These are phyloP conservation scores for Plodia interpunctella DNA, from an alignment of 1,140 invertebrate genomes.

Conservation along the genomic window DNA sequence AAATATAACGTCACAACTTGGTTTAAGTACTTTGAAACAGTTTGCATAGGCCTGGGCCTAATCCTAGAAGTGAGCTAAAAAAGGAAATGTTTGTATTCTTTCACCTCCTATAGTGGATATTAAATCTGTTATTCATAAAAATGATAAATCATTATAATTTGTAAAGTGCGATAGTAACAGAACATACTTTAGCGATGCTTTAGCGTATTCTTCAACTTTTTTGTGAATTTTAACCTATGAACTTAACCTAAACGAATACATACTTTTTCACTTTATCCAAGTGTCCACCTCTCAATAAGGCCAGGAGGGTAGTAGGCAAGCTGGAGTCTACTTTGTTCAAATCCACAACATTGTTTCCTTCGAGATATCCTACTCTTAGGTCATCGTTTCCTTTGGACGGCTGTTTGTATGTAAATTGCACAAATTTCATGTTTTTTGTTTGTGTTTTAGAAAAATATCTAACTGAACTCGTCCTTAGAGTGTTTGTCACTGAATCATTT, in stretches of 20 bases:
- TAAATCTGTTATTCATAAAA: too few species aligned
- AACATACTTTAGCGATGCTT: too few species aligned
- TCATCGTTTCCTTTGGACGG: slow-evolving; percentile 20
- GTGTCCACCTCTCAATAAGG: slow-evolving; percentile 48
- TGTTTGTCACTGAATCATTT: slow-evolving; percentile 23
- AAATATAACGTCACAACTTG: too few species aligned
- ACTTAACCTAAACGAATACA: slow-evolving; percentile 24
- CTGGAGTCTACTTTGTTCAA: slow-evolving; percentile 49
- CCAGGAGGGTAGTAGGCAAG: slow-evolving; percentile 50
- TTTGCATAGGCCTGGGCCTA: too few species aligned
- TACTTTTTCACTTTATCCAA: slow-evolving; percentile 57
- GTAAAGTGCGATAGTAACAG: too few species aligned
- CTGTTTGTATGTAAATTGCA: slow-evolving; percentile 60
- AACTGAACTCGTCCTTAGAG: slow-evolving; percentile 16
- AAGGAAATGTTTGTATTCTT: too few species aligned
- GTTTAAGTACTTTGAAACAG: too few species aligned
- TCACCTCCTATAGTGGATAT: too few species aligned
- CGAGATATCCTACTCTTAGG: slow-evolving; percentile 54
- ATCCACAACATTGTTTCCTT: slow-evolving; percentile 57
- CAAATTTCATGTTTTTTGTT: slow-evolving; percentile 66
- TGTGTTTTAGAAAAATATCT: slow-evolving; percentile 46
- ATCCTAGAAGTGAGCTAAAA: too few species aligned
- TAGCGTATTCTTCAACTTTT: too few species aligned
- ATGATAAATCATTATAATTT: too few species aligned
- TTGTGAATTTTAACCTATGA: too few species aligned